Percentiles rank a stretch among this genome's conserved stretches.
phyloP scores from a whole-genome alignment of 2,113 vertebrate species.

The Tragelaphus scriptus region DNA sequence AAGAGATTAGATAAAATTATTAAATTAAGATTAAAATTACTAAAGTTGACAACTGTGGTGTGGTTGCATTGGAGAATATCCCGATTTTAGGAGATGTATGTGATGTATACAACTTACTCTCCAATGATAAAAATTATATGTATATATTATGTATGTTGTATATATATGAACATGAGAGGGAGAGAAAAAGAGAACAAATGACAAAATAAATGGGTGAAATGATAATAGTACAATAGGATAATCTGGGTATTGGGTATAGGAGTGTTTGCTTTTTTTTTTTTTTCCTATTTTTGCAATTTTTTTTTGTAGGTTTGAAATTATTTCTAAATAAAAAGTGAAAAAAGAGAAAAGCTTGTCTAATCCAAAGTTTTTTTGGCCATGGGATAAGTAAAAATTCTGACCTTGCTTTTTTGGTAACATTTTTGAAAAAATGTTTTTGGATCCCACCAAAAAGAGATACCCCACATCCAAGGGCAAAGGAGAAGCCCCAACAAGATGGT shows the following conservation, averaged over 20 bases:
- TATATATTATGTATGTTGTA: background rate
- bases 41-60: background rate
- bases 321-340: background rate
- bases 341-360: background rate
- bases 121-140: background rate
- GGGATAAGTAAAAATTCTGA: background rate
- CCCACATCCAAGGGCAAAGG: background rate
- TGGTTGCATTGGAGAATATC: background rate
- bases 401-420: background rate
- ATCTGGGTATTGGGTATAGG: background rate
- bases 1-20: background rate
- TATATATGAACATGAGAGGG: background rate
- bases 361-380: background rate
- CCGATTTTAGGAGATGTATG: background rate
- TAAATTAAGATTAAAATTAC: background rate
- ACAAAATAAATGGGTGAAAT: background rate
- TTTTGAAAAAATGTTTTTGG: background rate
- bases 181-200: background rate
- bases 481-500: background rate
- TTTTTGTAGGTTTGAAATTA: slow-evolving; percentile 30
- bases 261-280: background rate
- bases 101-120: background rate
- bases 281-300: background rate
- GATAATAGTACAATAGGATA: background rate
- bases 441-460: background rate